A percentile compares a stretch with the other conserved stretches of the same genome.
Evolutionary conservation across 2,113 vertebrate species (phyloP).

Genomic region (cat (Felis catus)): DNA sequence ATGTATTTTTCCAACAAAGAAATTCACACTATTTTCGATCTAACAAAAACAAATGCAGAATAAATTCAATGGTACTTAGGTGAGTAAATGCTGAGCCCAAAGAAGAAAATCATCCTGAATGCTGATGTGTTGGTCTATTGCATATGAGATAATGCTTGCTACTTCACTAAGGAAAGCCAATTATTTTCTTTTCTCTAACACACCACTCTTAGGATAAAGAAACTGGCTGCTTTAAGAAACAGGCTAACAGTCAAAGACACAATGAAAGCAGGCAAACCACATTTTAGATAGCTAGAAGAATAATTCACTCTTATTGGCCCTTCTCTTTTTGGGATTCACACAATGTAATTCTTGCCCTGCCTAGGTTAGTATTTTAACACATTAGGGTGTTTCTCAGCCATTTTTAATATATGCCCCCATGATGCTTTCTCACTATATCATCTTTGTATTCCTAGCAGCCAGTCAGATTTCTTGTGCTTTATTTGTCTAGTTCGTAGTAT

Average conservation of each 20-base stretch:
- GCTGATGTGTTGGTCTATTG: background rate
- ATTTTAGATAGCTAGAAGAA: slow-evolving; percentile 43
- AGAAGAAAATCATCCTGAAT: slow-evolving; percentile 18
- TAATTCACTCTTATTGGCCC: slow-evolving; percentile 1
- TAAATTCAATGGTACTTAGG: background rate
- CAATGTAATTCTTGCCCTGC: slow-evolving; percentile 20
- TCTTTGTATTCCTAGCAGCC: background rate
- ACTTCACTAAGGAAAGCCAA: background rate
- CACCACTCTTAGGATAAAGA: background rate
- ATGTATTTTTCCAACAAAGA: slow-evolving; percentile 8
- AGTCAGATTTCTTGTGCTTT: background rate
- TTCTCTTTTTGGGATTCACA: slow-evolving; percentile 23
- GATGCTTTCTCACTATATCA: slow-evolving; percentile 29
- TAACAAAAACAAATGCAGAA: slow-evolving; percentile 34
- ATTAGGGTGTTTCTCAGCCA: background rate
- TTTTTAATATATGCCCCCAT: background rate
- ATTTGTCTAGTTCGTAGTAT: slow-evolving; percentile 1
- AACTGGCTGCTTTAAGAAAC: background rate
- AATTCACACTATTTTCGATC: background rate
- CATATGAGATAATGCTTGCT: slow-evolving; percentile 18
- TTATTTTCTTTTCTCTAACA: slow-evolving; percentile 35
- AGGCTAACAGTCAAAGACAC: slow-evolving; percentile 24
- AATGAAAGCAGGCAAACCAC: slow-evolving; percentile 19
- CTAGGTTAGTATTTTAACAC: slow-evolving; percentile 23
- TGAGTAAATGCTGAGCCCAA: background rate